A percentile compares a stretch with the other conserved stretches of the same genome.
Conservation (phyloP, 2,797 vertebrate species). For the Spinus olivaceus region DNA sequence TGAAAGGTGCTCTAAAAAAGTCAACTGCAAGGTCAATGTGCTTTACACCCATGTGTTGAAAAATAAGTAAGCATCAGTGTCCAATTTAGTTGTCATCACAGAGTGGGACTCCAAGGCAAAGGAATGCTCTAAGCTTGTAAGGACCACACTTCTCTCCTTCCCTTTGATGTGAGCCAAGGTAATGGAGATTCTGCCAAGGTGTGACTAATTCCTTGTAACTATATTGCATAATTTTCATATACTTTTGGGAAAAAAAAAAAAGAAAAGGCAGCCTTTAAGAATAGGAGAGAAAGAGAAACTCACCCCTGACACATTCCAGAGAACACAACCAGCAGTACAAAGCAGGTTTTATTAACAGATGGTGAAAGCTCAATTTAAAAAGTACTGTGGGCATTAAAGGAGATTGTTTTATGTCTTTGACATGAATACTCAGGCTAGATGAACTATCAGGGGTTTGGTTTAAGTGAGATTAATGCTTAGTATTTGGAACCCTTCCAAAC, state of each 20-base stretch:
- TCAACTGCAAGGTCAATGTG: constrained; percentile 6
- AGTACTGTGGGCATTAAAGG: constrained; percentile 64
- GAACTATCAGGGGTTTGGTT: constrained; percentile 68
- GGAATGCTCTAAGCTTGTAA: constrained; percentile 57
- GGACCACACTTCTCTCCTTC: constrained; percentile 67
- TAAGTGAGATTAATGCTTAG: constrained; percentile 74
- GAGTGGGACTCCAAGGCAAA: constrained; percentile 75
- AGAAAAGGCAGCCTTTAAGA: not conserved
- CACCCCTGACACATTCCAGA: constrained; percentile 34
- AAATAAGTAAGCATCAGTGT: constrained; percentile 25
- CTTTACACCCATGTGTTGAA: not conserved
- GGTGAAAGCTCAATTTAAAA: constrained; percentile 66
- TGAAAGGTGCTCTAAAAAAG: constrained; percentile 51
- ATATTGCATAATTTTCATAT: constrained; percentile 55
- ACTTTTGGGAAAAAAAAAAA: not conserved
- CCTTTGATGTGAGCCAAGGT: constrained; percentile 74
- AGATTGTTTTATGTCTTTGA: constrained; percentile 75
- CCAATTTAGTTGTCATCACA: constrained; percentile 76
- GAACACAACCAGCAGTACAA: constrained; percentile 46
- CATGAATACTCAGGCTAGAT: constrained; percentile 65
- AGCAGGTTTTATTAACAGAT: constrained; percentile 68
- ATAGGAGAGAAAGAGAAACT: constrained; percentile 31
- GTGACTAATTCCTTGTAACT: constrained; percentile 50
- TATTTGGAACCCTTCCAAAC: constrained; percentile 71
- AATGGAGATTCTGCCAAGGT: constrained; percentile 43